phyloP scores from a whole-genome alignment of 2,113 vertebrate species.

The Ceyx melanurus region DNA sequence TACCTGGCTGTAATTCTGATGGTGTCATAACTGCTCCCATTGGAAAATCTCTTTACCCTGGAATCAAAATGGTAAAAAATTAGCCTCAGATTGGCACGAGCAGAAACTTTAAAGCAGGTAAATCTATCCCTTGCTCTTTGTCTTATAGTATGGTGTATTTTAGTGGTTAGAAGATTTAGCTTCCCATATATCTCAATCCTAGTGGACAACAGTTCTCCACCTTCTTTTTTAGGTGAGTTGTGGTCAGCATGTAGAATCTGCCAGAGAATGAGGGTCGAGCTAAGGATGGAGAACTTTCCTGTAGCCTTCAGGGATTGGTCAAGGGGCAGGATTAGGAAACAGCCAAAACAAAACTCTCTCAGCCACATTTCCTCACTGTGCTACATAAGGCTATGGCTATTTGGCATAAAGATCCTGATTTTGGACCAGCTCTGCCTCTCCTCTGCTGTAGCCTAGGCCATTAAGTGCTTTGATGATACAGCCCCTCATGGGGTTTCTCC shows the following conservation, averaged over 20 bases:
- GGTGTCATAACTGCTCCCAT: neutral
- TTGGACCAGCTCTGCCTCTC: neutral
- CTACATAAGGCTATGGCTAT: neutral
- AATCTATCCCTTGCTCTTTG: neutral
- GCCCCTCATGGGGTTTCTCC: neutral
- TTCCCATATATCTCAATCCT: neutral
- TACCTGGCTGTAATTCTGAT: neutral
- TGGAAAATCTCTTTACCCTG: neutral
- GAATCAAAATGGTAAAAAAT: constrained; percentile 10
- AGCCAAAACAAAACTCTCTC: neutral
- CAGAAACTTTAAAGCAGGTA: neutral
- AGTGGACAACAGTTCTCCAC: neutral
- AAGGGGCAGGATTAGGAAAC: neutral
- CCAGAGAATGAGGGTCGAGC: neutral
- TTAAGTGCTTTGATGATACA: neutral
- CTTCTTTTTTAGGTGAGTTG: neutral
- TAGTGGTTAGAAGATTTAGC: neutral
- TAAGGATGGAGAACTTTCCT: neutral
- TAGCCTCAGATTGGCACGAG: neutral
- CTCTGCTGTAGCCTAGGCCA: neutral
- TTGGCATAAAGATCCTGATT: neutral
- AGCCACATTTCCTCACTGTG: neutral
- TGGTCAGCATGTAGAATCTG: neutral
- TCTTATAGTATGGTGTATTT: neutral
- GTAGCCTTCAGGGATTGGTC: neutral